Evolutionary conservation across 2,888 invertebrate genomes (phyloP).

Genomic region (Aethes cnicana): DNA sequence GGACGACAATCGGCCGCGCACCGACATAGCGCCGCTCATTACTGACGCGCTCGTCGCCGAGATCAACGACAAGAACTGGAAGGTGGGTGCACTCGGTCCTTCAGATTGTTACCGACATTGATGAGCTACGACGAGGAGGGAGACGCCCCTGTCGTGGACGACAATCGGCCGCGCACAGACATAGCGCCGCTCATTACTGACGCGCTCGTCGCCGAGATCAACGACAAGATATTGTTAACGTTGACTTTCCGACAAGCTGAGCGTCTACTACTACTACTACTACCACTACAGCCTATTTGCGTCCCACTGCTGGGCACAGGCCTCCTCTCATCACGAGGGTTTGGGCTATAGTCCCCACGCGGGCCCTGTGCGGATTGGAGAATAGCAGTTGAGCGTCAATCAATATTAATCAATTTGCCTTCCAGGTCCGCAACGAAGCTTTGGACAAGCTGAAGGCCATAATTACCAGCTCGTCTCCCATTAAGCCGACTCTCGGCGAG

Average conservation of each 20-base stretch:
- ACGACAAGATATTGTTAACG: too few relatives aligned
- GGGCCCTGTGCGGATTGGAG: too few relatives aligned
- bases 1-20: conserved; percentile 88
- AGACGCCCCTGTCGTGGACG: conserved; percentile 81
- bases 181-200: conserved; percentile 93
- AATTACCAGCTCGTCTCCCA: conserved; percentile 88
- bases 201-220: conserved; percentile 88
- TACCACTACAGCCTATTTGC: too few relatives aligned
- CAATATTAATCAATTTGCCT: background rate
- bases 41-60: conserved; percentile 91
- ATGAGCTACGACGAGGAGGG: conserved; percentile 76
- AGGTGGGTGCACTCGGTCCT: conserved; percentile 80
- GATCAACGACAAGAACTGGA: conserved; percentile 96
- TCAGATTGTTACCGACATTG: conserved; percentile 47
- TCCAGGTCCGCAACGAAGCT: conserved; percentile 86
- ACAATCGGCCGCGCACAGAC: conserved; percentile 89
- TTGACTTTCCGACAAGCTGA: too few relatives aligned
- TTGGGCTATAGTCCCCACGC: too few relatives aligned
- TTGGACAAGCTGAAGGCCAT: conserved; percentile 87
- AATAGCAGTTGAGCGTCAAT: too few relatives aligned
- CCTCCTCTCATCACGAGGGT: too few relatives aligned
- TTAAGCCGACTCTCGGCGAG: conserved; percentile 92
- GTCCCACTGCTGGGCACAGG: too few relatives aligned
- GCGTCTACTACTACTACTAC: too few relatives aligned
- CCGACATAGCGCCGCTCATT: conserved; percentile 91